Evolutionary conservation across 2,888 invertebrate species (phyloP), one percentile per base, ranked within the genome.

Genomic region (Bruchidius siliquastri): DNA sequence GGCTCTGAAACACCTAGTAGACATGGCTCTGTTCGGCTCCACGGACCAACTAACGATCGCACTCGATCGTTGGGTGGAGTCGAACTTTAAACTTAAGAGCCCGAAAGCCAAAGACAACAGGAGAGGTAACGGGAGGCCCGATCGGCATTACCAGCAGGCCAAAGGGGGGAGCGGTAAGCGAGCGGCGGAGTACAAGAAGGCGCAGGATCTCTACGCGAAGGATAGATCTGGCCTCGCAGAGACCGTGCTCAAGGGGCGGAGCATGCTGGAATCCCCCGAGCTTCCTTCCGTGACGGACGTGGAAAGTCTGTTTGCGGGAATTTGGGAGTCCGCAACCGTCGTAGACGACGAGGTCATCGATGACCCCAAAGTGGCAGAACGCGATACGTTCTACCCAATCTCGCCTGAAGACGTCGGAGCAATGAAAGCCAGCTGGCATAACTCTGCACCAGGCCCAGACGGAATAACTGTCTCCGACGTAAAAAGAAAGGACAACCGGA

Each of bases 121-220:
- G 49, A 49, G 49, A 13, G 18, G 49, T 1, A 4, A 13, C 49
- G 1, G 13, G 49, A 13, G 13, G 1, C 6, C 49, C 49, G 49
- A 18, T 18, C 8, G 49, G 49, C 49, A 70, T 30, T 70, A 70
- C 70, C 18, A 49, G 4, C 71, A 71, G 66, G 8, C 20, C 6
- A n/a, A 49, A 20, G 72, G 66, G 0, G 72, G 73, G 21, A n/a
- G 49, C 10, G 70, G 69, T n/a, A 21, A n/a, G 10, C 72, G 77
- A 22, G 73, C 74, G 3, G 30, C 76, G 4, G 22, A 30, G 0
- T 78, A 26, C 70, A 79, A 79, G 70, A 77, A 77, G 73, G 74
- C 75, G 20, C 79, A 79, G 69, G 77, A 78, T 26, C 75, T 79
- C 0, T 78, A 68, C 71, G 6, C 6, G 10, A 74, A 73, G 76